These are phyloP conservation scores for Tangara arthus DNA, from an alignment of 2,797 vertebrate genomes.

Conservation along the genomic window DNA sequence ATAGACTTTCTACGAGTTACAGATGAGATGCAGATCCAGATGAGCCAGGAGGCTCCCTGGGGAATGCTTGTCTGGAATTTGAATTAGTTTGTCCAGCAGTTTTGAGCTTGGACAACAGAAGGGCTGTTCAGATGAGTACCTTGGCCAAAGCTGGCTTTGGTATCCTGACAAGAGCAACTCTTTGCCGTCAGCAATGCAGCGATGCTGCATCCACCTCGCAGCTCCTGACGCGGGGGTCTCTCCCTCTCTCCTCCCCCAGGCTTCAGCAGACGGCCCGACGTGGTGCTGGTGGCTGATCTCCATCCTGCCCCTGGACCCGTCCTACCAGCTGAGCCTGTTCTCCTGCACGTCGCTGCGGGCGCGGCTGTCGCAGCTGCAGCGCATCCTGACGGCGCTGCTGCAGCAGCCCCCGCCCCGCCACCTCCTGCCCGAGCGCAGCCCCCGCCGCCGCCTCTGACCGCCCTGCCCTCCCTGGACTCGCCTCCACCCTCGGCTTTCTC, in stretches of 20 bases:
- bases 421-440: neutral
- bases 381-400: constrained; percentile 82
- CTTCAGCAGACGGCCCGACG: constrained; percentile 79
- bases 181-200: neutral
- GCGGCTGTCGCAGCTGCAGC: constrained; percentile 83
- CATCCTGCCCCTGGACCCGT: constrained; percentile 85
- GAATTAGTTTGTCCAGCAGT: neutral
- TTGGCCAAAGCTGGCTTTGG: neutral
- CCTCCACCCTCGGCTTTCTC: neutral
- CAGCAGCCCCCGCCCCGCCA: constrained; percentile 70
- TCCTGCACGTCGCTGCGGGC: constrained; percentile 84
- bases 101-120: neutral
- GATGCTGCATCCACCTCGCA: accelerated
- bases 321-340: constrained; percentile 85
- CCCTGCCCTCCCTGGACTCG: neutral
- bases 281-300: constrained; percentile 96
- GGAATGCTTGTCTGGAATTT: neutral
- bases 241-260: constrained; percentile 69
- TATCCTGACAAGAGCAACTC: neutral
- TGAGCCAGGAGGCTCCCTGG: neutral
- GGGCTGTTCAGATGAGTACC: neutral
- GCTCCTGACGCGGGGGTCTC: accelerated
- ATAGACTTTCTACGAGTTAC: neutral
- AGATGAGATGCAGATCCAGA: neutral
- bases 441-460: neutral